Evolutionary conservation across 2,797 vertebrate species (phyloP), one percentile per base, ranked within the genome.

Genomic region (Microctenopoma steveboyesi): DNA sequence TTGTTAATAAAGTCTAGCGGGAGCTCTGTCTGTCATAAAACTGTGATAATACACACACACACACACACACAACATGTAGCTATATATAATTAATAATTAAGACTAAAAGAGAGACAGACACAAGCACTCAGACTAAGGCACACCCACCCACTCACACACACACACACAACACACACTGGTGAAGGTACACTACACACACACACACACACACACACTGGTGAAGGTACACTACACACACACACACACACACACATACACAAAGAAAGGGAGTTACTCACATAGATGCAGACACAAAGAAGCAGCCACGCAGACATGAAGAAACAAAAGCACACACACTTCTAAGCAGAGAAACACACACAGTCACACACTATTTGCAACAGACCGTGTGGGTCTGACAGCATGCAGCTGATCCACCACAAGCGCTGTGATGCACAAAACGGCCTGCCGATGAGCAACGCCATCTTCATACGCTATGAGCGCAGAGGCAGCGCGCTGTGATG

Each of bases 1-100:
- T 58, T 79, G 74, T 81, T 86, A 79, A 87, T 90, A 89, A 89
- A 85, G 74, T 84, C 74, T 74, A 68, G 67, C 40, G 57, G 81
- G 72, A 83, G 70, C 49, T 71, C 54, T 69, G 60, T 68, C 68
- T 62, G 62, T 74, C 65, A 62, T 52, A 59, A 55, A 69, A 63
- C 50, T 61, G 51, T 56, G 64, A 33, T 56, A 69, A 18, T 18
- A 18, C 18, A 18, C 18, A 18, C 18, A 18, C 18, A 18, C 18
- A 18, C 18, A 18, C 18, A 65, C 22, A 2, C 45, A 49, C 28
- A 18, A 18, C 18, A 18, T 18, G 18, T 18, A 18, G 18, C 18
- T 18, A 18, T 18, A 18, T 18, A 18, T 18, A 18, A 18, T 18
- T 18, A 18, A 18, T 18, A 18, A 18, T 18, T 18, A 18, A 18